phyloP scores from a whole-genome alignment of 2,888 invertebrate genomes.

The Drosophila robusta region DNA sequence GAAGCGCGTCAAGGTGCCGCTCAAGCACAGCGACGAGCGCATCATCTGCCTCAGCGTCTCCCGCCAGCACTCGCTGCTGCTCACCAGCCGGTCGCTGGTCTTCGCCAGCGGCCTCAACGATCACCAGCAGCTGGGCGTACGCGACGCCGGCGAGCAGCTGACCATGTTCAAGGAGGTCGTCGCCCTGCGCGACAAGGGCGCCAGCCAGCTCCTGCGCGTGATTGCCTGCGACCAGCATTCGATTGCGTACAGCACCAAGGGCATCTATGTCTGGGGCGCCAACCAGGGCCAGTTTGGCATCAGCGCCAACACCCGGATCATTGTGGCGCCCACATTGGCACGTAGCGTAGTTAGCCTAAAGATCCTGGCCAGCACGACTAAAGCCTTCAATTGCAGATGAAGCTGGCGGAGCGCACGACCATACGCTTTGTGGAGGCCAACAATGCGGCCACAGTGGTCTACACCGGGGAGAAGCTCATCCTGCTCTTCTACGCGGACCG shows the following conservation, averaged over 20 bases:
- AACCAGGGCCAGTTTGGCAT: conserved; percentile 93
- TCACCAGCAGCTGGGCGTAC: conserved; percentile 88
- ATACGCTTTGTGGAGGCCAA: conserved; percentile 84
- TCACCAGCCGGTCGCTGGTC: conserved; percentile 82
- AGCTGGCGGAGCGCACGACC: conserved; percentile 65
- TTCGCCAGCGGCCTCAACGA: conserved; percentile 89
- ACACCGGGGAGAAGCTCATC: conserved; percentile 74
- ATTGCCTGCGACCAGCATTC: conserved; percentile 90
- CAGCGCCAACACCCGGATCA: conserved; percentile 55
- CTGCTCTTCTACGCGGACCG: conserved; percentile 81
- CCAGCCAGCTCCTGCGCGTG: conserved; percentile 86
- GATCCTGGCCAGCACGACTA: neutral
- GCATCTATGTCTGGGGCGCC: conserved; percentile 92
- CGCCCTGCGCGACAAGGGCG: conserved; percentile 83
- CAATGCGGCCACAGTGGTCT: conserved; percentile 82
- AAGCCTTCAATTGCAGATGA: conserved; percentile 55
- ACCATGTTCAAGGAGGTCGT: conserved; percentile 82
- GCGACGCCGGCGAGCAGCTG: conserved; percentile 85
- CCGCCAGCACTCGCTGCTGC: conserved; percentile 83
- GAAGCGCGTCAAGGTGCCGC: conserved; percentile 78
- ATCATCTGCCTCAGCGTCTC: conserved; percentile 83
- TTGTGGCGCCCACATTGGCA: conserved; percentile 78
- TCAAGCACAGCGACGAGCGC: conserved; percentile 75
- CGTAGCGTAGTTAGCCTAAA: conserved; percentile 10
- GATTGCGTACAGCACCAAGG: conserved; percentile 88